Evolutionary conservation across 2,888 invertebrate species (phyloP).

Genomic region (Drosophila kambysellisi): DNA sequence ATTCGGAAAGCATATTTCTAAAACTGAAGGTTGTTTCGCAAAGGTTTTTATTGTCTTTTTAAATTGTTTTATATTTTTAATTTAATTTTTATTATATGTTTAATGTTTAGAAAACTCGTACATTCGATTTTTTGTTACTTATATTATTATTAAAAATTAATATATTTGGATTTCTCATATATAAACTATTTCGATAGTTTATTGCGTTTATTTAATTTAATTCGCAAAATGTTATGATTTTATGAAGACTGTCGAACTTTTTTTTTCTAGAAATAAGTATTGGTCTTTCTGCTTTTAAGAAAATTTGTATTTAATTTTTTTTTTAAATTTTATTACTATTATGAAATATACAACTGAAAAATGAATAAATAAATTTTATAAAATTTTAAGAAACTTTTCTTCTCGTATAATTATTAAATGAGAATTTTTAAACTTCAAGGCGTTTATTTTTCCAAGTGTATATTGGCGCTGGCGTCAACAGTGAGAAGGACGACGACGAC

Average conservation of each 20-base stretch:
- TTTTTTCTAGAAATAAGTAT: not conserved
- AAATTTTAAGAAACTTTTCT: too few species aligned
- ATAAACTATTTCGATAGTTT: not conserved
- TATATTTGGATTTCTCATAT: not conserved
- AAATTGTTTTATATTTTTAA: too few species aligned
- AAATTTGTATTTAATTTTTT: too few species aligned
- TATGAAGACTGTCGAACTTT: too few species aligned
- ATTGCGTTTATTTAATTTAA: not conserved
- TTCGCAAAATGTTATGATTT: not conserved
- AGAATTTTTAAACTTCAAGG: not conserved
- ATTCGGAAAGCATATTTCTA: not conserved
- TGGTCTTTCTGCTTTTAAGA: not conserved
- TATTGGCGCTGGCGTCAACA: conserved; percentile 13
- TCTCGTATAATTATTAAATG: too few species aligned
- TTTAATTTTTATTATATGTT: not conserved
- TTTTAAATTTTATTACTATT: too few species aligned
- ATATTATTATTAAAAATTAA: not conserved
- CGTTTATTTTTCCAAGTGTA: not conserved
- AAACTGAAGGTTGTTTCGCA: not conserved
- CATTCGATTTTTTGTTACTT: not conserved
- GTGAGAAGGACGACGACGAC: conserved; percentile 42
- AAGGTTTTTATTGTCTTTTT: not conserved
- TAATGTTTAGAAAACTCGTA: not conserved
- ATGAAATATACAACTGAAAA: too few species aligned
- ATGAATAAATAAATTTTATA: too few species aligned